Evolutionary conservation across 2,113 vertebrate genomes (phyloP).

Genomic region (Pseudorasbora parva): DNA sequence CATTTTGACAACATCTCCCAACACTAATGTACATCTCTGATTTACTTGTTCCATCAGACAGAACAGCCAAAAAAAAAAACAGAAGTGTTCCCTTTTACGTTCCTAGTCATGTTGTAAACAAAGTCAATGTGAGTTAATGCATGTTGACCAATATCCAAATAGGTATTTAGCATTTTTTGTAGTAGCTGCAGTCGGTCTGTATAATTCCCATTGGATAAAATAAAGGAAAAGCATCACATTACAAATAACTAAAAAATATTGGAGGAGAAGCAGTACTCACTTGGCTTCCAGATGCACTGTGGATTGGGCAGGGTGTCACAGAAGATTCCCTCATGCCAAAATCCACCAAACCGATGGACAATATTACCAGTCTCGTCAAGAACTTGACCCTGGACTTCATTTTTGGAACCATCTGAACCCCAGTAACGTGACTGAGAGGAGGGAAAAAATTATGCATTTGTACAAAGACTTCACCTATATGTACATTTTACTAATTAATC

Average conservation of each 20-base stretch:
- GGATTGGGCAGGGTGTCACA: constrained; percentile 86
- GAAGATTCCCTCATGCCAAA: constrained; percentile 95
- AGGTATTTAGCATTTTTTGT: not conserved
- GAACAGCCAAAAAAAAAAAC: not conserved
- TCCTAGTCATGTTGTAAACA: not conserved
- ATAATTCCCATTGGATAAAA: not conserved
- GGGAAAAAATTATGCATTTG: not conserved
- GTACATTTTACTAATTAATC: not conserved
- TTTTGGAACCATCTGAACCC: constrained; percentile 78
- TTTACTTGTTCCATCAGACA: not conserved
- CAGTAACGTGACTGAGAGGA: constrained; percentile 81
- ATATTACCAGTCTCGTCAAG: constrained; percentile 83
- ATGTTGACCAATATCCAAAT: not conserved
- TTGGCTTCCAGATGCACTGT: constrained; percentile 92
- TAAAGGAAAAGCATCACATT: not conserved
- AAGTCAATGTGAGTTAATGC: not conserved
- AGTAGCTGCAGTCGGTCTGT: not conserved
- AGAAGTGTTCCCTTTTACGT: not conserved
- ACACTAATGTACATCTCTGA: not conserved
- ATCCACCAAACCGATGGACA: constrained; percentile 89
- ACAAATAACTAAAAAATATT: not conserved
- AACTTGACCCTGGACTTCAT: constrained; percentile 91
- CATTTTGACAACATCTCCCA: not conserved
- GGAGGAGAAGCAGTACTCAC: constrained; percentile 75
- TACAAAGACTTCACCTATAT: not conserved